Evolutionary conservation across 2,797 vertebrate genomes (phyloP), one percentile per base, ranked within the genome.

Genomic region (Leptoclinus maculatus): DNA sequence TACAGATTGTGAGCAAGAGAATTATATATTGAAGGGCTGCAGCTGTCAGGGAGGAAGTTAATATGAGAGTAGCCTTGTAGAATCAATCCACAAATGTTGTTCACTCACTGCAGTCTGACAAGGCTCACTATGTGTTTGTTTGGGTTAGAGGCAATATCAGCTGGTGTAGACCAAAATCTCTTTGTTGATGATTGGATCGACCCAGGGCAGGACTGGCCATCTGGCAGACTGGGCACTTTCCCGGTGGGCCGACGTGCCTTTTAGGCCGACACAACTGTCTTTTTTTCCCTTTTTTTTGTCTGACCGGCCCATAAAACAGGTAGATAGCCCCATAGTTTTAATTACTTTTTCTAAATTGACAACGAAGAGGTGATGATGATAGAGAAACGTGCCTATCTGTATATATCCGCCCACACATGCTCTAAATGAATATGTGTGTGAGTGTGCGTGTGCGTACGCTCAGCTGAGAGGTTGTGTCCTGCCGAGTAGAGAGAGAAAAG

Each of bases 1-100:
- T 78, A 81, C 49, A 66, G 38, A 66, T 74, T 82, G 38, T 60
- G 34, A 82, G 73, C 9, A 10, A 68, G 66, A 47, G 25, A 41
- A 76, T 81, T 25, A 66, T 71, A 25, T 1, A 45, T 21, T 49
- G 36, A 76, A 38, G 41, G 39, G 32, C 11, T 67, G 49, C 41
- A 53, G 32, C 62, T 69, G 58, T 53, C 43, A 53, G 36, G 32
- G 54, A 59, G 32, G 47, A 78, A 49, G 54, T 79, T 56, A 34
- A 69, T 58, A 43, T 58, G 53, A 58, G 49, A 58, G 51, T n/a
- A 49, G 45, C n/a, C 56, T 51, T 56, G 36, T 27, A 57, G 60
- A 68, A 77, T 41, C 23, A 51, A 36, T 53, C n/a, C 32, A 57
- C 58, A 58, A 0, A 69, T 27, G 38, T 23, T n/a, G 23, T 67